Evolutionary conservation across 2,113 vertebrate species (phyloP), one percentile per base, ranked within the genome.

Genomic region (Manacus vitellinus): DNA sequence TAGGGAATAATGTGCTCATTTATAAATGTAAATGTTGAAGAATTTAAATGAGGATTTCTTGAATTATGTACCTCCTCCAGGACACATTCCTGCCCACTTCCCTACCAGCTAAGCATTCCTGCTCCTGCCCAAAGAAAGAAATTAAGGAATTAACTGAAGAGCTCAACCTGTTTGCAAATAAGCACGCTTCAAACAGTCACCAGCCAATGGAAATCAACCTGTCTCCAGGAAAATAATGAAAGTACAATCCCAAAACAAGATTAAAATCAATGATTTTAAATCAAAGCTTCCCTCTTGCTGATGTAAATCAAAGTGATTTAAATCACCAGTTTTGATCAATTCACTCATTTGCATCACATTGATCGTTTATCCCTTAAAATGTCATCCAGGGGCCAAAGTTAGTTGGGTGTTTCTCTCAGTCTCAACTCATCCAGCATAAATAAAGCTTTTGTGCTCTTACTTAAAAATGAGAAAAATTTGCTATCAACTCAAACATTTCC

Each of bases 221-320:
- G 85, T 63, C 89, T 79, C 78, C 9, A 78, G 87, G 74, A 94
- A 95, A 93, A 91, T 85, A 96, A 95, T 93, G 93, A 15, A 96
- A 91, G 93, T 82, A 95, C 93, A 95, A 95, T 89, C 92, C 89
- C 84, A 72, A 95, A 97, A 92, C 89, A 82, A 95, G 96, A 97
- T 95, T 95, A 94, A 95, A 97, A 96, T 96, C 96, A 82, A 93
- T 96, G 91, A 93, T 88, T 88, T 94, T 95, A 94, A 96, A 97
- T 97, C 96, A 97, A 97, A 96, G 96, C 89, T 55, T 91, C 84
- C 70, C 87, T 72, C 84, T 94, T 58, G 94, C 93, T 92, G 89
- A 94, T 96, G 93, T 94, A 96, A 97, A 96, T 96, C 95, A 94
- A 94, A 95, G 94, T 61, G 91, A 95, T 95, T 95, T 85, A 95